Conservation (phyloP, 1,140 invertebrate species). For the Pomacea maculata region DNA sequence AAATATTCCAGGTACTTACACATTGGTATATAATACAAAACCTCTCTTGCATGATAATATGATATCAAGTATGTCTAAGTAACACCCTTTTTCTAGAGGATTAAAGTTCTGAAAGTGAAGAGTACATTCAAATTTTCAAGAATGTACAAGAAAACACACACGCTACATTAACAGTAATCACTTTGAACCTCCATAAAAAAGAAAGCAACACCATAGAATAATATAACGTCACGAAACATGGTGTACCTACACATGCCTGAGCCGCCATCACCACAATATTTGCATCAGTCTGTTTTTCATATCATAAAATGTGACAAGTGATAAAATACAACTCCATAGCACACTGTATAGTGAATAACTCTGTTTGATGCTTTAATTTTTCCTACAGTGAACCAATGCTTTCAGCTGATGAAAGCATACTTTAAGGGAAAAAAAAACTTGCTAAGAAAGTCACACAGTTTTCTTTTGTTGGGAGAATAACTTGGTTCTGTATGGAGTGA, state of each 20-base stretch:
- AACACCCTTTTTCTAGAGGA: constrained; percentile 16
- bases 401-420: no score
- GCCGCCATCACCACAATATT: constrained; percentile 11
- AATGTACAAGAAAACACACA: constrained; percentile 20
- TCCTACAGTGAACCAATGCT: no score
- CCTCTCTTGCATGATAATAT: constrained; percentile 35
- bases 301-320: constrained; percentile 1
- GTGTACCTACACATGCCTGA: constrained; percentile 14
- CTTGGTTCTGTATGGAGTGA: neutral
- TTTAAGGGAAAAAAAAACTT: no score
- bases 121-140: constrained; percentile 7
- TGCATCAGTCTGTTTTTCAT: constrained; percentile 7
- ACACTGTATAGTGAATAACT: neutral
- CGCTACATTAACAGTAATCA: constrained; percentile 3
- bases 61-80: constrained; percentile 18
- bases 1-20: constrained; percentile 25
- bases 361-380: no score
- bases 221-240: neutral
- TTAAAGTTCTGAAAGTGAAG: constrained; percentile 19
- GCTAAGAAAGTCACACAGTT: no score
- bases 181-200: constrained; percentile 6
- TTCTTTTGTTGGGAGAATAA: no score
- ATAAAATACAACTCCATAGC: neutral
- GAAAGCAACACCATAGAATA: constrained; percentile 13
- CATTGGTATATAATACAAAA: constrained; percentile 34